These are phyloP conservation scores for Enteromius argenteus DNA, from an alignment of 2,797 vertebrate genomes.

Conservation along the genomic window DNA sequence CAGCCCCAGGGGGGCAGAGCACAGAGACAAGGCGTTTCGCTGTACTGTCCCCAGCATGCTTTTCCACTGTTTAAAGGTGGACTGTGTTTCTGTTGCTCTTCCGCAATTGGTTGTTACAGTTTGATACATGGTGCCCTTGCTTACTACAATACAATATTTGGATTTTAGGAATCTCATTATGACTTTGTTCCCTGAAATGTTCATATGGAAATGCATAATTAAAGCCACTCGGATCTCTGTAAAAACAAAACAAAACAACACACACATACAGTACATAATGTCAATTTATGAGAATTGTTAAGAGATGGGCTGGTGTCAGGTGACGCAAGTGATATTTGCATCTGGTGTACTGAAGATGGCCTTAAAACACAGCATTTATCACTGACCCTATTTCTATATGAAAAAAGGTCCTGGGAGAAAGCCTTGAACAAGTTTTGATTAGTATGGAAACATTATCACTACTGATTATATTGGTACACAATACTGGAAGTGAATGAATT, in stretches of 20 bases:
- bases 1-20: constrained; percentile 59
- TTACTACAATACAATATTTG: background rate
- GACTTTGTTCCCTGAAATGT: background rate
- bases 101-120: background rate
- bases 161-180: background rate
- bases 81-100: background rate
- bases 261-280: background rate
- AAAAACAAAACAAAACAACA: background rate
- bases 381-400: background rate
- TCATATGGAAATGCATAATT: background rate
- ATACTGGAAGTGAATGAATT: background rate
- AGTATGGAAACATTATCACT: background rate
- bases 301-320: background rate
- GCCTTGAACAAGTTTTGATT: background rate
- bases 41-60: background rate
- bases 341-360: background rate
- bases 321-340: background rate
- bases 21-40: background rate
- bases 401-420: background rate
- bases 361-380: background rate
- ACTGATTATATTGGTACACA: background rate
- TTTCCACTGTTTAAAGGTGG: background rate
- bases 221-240: background rate
- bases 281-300: background rate
- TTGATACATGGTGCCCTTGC: background rate